Base-by-base conservation (phyloP, 30 jellyfish, hydroid and myxozoan genomes). In the Aurelia aurita region DNA sequence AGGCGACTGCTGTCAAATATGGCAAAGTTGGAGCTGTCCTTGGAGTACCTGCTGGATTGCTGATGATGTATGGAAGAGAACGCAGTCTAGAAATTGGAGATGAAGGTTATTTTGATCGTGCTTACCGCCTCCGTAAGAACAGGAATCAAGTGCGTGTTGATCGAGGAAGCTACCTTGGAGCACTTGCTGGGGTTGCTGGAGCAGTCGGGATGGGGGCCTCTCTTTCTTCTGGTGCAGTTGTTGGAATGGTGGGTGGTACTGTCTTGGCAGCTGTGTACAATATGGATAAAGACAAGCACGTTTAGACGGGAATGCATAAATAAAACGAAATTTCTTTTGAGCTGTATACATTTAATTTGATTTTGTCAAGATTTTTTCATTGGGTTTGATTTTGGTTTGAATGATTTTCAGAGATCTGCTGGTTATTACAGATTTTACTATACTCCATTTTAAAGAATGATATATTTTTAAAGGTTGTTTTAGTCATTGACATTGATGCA, bases 21-120 rank as follows among this genome's bases (percentile, higher is more conserved):
- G 94, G 89, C 84, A 90, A 83, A 54, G 82, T 81, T 65, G 97
- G 97, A 1, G 95, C 90, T 3, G 94, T 65, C 2, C 68, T 90
- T 11, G 97, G 97, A 15, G 84, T 90, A 5, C 87, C 90, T 22
- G 91, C 95, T 20, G 97, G 97, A 0, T 74, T 84, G 13, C 58
- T 60, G 27, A 90, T 90, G 97, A 81, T 75, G 81, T 90, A 71
- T 55, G 58, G 47, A 84, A 69, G 88, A 22, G 83, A 34, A 13
- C 82, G 83, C 6, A 82, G 75, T 58, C 87, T 49, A 0, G 58
- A 82, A 29, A 73, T 83, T 22, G 84, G 76, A 19, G 88, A 44
- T 1, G 91, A 84, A 18, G 94, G 90, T 14, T 81, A 64, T 49
- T 74, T 25, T 16, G 97, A 90, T 59, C 95, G 97, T 3, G 73